These are phyloP conservation scores for Campopleginae sp. DNA, from an alignment of 2,888 invertebrate genomes.

Conservation along the genomic window DNA sequence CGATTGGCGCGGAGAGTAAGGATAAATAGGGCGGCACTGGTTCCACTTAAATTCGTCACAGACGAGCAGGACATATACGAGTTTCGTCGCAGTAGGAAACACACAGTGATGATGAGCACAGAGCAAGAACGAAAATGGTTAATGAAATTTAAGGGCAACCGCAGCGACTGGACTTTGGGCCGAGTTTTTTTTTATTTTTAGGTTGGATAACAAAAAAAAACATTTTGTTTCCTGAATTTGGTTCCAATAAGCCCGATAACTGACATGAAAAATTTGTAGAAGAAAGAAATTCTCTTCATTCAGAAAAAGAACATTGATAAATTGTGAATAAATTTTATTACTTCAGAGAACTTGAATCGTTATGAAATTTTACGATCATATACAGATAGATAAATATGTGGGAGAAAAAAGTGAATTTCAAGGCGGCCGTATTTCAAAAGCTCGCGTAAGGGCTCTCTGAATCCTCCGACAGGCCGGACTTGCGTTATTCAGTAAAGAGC, in stretches of 20 bases:
- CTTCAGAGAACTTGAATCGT: not conserved
- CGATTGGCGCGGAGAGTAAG: not conserved
- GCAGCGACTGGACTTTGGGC: too few relatives aligned
- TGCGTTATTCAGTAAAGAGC: constrained; percentile 32
- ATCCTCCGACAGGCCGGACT: constrained; percentile 6
- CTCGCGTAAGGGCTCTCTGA: constrained; percentile 28
- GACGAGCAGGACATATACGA: not conserved
- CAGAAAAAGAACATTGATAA: not conserved
- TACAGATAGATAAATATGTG: not conserved
- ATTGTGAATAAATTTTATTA: not conserved
- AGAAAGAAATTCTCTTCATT: not conserved
- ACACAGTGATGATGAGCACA: not conserved
- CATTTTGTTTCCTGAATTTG: too few relatives aligned
- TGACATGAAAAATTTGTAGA: too few relatives aligned
- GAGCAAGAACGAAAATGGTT: not conserved
- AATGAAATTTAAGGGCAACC: not conserved
- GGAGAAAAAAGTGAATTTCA: constrained; percentile 30
- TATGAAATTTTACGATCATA: not conserved
- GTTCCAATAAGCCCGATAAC: too few relatives aligned
- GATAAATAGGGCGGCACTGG: not conserved
- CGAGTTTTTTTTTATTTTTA: too few relatives aligned
- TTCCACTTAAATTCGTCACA: constrained; percentile 1
- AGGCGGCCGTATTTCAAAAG: constrained; percentile 37
- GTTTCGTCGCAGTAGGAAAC: not conserved
- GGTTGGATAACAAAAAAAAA: too few relatives aligned